phyloP scores from a whole-genome alignment of 53 echinoderm and acorn worm species.

The Mesocentrotus franciscanus region DNA sequence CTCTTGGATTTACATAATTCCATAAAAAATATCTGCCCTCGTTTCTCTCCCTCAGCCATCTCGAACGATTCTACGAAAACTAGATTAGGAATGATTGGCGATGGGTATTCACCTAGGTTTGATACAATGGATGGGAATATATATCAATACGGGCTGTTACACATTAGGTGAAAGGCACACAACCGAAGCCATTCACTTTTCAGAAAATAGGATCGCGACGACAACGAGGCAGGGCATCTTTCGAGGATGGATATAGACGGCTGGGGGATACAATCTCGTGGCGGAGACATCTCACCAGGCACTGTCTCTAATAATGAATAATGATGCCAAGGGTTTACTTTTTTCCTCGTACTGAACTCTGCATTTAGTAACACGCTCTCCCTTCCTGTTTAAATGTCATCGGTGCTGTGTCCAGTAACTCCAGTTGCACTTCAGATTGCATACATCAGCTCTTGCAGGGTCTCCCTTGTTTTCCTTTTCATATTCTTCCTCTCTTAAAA shows the following conservation, averaged over 20 bases:
- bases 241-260: background rate
- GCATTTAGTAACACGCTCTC: background rate
- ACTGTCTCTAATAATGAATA: constrained; percentile 26
- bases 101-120: background rate
- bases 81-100: constrained; percentile 19
- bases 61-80: background rate
- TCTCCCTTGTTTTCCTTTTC: background rate
- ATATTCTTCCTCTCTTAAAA: background rate
- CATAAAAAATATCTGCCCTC: background rate
- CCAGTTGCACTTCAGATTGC: constrained; percentile 21
- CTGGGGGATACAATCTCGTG: background rate
- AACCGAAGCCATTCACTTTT: background rate
- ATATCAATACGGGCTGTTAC: constrained; percentile 25
- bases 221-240: background rate
- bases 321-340: background rate
- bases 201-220: background rate
- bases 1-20: background rate
- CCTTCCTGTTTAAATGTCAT: constrained; percentile 32
- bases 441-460: background rate
- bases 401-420: constrained; percentile 1
- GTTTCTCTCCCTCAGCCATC: background rate
- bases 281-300: background rate
- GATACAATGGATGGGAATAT: background rate
- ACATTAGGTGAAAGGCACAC: constrained; percentile 34
- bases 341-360: background rate